Evolutionary conservation across 1,140 invertebrate genomes (phyloP).

Genomic region (Plutomurus gul): DNA sequence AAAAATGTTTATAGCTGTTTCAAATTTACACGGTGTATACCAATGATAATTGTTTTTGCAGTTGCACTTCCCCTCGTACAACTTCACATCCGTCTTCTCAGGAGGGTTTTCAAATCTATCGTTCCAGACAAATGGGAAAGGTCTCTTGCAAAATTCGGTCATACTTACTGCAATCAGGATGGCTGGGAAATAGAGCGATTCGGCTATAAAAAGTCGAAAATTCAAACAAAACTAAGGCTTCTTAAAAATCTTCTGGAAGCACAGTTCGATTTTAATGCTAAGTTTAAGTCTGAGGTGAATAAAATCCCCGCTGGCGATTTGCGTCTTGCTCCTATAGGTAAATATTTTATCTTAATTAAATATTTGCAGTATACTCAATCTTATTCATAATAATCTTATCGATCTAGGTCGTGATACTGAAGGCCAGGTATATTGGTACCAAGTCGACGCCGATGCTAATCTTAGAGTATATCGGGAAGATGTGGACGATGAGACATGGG

Average conservation of each 20-base stretch:
- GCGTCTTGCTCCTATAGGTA: slow-evolving; percentile 81
- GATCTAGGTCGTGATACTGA: slow-evolving; percentile 70
- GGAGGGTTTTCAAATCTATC: slow-evolving; percentile 82
- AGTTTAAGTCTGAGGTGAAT: slow-evolving; percentile 91
- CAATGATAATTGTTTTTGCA: slow-evolving; percentile 68
- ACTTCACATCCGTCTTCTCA: slow-evolving; percentile 84
- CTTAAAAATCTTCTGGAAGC: slow-evolving; percentile 90
- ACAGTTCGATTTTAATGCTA: slow-evolving; percentile 92
- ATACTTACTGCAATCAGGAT: slow-evolving; percentile 85
- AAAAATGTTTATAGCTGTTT: neutral
- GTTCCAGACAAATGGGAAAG: slow-evolving; percentile 88
- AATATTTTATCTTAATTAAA: neutral
- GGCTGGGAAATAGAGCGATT: slow-evolving; percentile 95
- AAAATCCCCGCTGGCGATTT: slow-evolving; percentile 77
- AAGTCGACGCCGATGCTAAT: slow-evolving; percentile 84
- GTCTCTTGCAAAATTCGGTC: slow-evolving; percentile 86
- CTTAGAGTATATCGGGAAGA: slow-evolving; percentile 91
- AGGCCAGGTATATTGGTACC: slow-evolving; percentile 91
- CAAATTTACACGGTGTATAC: neutral
- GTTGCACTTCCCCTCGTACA: slow-evolving; percentile 78
- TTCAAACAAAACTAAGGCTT: slow-evolving; percentile 83
- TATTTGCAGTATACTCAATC: neutral
- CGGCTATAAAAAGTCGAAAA: slow-evolving; percentile 89
- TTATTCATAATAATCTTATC: neutral
- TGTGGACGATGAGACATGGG: slow-evolving; percentile 93